These are phyloP conservation scores for Leptodirus hochenwartii DNA, from an alignment of 2,888 invertebrate species.

Conservation along the genomic window DNA sequence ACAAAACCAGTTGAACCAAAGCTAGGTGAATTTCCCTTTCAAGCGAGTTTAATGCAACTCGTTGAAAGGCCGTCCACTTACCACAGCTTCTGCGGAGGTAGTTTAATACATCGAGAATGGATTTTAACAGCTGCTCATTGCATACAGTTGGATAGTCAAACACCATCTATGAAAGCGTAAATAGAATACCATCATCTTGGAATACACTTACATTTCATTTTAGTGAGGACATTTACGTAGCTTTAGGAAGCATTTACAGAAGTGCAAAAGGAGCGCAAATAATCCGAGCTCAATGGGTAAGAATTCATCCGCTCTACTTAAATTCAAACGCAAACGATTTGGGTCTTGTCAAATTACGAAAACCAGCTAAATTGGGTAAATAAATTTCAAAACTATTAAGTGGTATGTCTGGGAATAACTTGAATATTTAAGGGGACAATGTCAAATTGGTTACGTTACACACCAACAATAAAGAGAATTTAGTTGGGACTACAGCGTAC, in stretches of 20 bases:
- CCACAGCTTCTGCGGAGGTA: slow-evolving; percentile 25
- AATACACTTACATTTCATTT: no score
- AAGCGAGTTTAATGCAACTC: slow-evolving; percentile 21
- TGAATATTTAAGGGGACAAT: slow-evolving; percentile 16
- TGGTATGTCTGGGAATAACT: not conserved
- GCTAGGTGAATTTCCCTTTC: slow-evolving; percentile 22
- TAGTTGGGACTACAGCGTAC: slow-evolving; percentile 22
- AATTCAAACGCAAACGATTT: slow-evolving; percentile 19
- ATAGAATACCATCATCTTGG: slow-evolving; percentile 7
- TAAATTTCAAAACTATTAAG: not conserved
- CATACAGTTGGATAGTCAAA: slow-evolving; percentile 20
- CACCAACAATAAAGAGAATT: slow-evolving; percentile 18
- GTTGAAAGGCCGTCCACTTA: slow-evolving; percentile 16
- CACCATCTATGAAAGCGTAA: slow-evolving; percentile 21
- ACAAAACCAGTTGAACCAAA: slow-evolving; percentile 22
- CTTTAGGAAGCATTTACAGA: slow-evolving; percentile 21
- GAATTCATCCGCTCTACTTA: slow-evolving; percentile 22
- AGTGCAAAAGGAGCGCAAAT: slow-evolving; percentile 21
- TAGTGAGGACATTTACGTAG: slow-evolving; percentile 19
- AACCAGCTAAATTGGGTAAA: slow-evolving; percentile 17
- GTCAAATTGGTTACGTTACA: slow-evolving; percentile 21
- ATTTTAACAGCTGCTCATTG: slow-evolving; percentile 26
- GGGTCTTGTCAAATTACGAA: slow-evolving; percentile 20
- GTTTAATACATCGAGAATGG: slow-evolving; percentile 25
- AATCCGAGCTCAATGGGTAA: slow-evolving; percentile 16